Base-by-base conservation (phyloP, 1,140 invertebrate species). In the Drosophila leontia region DNA sequence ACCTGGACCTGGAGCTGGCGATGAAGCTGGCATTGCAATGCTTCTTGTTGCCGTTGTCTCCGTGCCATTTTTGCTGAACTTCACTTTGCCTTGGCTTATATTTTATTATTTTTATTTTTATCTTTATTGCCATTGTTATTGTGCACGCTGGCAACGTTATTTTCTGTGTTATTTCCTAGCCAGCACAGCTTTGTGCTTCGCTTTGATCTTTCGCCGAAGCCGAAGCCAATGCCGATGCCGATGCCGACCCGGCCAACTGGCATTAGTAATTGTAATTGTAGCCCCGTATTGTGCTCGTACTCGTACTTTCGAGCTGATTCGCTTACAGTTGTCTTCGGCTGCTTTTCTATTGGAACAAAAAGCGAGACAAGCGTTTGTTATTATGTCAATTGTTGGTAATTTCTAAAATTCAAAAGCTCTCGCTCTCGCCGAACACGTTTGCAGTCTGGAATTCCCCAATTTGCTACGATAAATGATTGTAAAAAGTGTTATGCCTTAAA, bases 51-150 rank as follows among this genome's bases (percentile, higher is more conserved):
- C 64, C 47, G 57, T 48, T 65, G 50, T 62, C 69, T 67, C 64
- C 72, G 72, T 77, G 76, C 81, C 76, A 70, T 83, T 78, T 79
- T 68, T 50, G 34, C 63, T 63, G 78, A 67, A 67, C 74, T 72
- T 63, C 56, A 77, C 63, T 78, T 78, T 77, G 51, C 61, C 59
- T 85, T 77, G 76, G 78, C 75, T 79, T 78, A 79, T 80, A 82
- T 83, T 80, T 84, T 90, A 82, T 90, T 90, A 79, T 88, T 84
- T 78, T 88, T 84, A 80, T 80, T 84, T 78, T 83, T 80, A 75
- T 78, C 65, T 69, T 86, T 86, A 65, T 78, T 69, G 58, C 72
- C 81, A 65, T 69, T 82, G 62, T 75, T 78, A 72, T 67, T 71
- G 47, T 68, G 63, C 50, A 70, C 50, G 74, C 62, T 78, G 74